Evolutionary conservation across 2,888 invertebrate species (phyloP).

Genomic region (Hyalella azteca): DNA sequence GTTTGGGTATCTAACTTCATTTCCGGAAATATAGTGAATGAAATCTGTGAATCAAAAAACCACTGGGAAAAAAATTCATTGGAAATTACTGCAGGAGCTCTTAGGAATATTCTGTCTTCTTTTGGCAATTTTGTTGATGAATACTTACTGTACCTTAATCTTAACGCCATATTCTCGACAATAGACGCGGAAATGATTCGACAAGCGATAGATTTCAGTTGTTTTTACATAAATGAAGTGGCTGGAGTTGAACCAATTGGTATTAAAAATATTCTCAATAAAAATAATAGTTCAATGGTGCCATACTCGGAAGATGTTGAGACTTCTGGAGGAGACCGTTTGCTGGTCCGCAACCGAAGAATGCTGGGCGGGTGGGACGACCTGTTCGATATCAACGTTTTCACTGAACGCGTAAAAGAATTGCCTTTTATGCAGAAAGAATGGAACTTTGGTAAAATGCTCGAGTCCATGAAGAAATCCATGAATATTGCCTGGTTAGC

Average conservation of each 20-base stretch:
- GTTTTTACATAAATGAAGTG: neutral
- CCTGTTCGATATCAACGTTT: neutral
- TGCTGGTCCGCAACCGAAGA: neutral
- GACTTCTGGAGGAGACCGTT: too few relatives aligned
- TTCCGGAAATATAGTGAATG: neutral
- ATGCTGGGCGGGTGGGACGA: neutral
- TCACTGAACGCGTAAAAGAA: neutral
- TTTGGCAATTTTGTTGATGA: neutral
- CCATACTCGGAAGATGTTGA: too few relatives aligned
- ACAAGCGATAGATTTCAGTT: neutral
- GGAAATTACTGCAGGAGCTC: neutral
- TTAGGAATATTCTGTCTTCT: neutral
- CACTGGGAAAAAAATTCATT: neutral
- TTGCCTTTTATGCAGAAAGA: neutral
- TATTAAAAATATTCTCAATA: too few relatives aligned
- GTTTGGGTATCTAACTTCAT: neutral
- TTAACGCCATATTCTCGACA: neutral
- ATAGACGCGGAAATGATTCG: neutral
- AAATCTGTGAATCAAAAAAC: neutral
- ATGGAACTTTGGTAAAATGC: neutral
- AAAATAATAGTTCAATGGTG: too few relatives aligned
- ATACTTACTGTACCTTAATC: neutral
- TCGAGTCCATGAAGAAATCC: neutral
- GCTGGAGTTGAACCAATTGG: neutral
- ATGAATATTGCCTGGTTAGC: neutral